Evolutionary conservation across 2,113 vertebrate species (phyloP).

Genomic region (Rhinopomastus cyanomelas): DNA sequence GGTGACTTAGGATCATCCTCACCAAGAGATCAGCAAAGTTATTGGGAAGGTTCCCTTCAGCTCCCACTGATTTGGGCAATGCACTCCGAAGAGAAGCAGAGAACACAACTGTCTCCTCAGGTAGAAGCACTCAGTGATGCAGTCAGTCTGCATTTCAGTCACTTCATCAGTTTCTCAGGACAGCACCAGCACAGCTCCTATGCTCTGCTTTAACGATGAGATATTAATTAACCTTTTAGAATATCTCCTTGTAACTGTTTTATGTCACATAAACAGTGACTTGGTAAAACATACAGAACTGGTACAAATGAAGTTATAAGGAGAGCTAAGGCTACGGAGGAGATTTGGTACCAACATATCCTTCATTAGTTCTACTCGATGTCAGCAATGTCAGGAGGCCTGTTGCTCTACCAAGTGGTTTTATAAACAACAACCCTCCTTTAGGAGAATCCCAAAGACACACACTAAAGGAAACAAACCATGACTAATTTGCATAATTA

Average conservation of each 20-base stretch:
- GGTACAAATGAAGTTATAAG: not conserved
- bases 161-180: not conserved
- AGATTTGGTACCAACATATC: not conserved
- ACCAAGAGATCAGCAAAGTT: not conserved
- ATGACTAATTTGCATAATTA: not conserved
- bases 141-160: not conserved
- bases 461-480: not conserved
- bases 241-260: not conserved
- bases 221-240: not conserved
- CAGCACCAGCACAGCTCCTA: not conserved
- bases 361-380: not conserved
- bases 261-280: not conserved
- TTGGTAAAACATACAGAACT: not conserved
- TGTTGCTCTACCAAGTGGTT: not conserved
- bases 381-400: not conserved
- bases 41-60: not conserved
- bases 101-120: not conserved
- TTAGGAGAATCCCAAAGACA: not conserved
- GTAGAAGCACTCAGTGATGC: not conserved
- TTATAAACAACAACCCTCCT: not conserved
- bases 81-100: not conserved
- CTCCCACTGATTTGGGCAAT: not conserved
- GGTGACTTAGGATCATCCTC: not conserved
- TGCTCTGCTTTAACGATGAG: not conserved
- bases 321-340: not conserved